A percentile compares a stretch with the other conserved stretches of the same genome.
Evolutionary conservation across 2,888 invertebrate genomes (phyloP).

Genomic region (Neoscelio sp.): DNA sequence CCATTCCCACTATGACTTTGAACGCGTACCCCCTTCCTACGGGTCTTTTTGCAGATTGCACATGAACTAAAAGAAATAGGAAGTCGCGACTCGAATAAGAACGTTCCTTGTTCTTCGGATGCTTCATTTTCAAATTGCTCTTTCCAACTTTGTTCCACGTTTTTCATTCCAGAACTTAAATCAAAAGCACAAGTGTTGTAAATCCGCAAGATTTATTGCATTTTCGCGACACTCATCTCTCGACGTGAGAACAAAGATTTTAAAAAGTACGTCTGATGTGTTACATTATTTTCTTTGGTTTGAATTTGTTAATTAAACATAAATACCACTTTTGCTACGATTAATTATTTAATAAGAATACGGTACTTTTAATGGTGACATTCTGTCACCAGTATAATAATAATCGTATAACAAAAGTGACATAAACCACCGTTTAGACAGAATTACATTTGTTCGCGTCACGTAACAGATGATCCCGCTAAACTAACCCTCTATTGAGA

Average conservation of each 20-base stretch:
- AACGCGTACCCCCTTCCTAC: not conserved
- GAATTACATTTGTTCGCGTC: slow-evolving; percentile 34
- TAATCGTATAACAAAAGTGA: slow-evolving; percentile 22
- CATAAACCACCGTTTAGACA: slow-evolving; percentile 19
- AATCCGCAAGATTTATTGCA: slow-evolving; percentile 41
- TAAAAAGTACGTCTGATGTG: too few species aligned
- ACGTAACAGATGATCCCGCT: slow-evolving; percentile 41
- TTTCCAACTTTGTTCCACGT: slow-evolving; percentile 38
- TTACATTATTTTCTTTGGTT: too few species aligned
- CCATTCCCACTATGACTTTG: slow-evolving; percentile 47
- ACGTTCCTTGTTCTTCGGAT: slow-evolving; percentile 14
- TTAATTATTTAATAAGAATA: slow-evolving; percentile 7
- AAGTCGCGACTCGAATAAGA: slow-evolving; percentile 26
- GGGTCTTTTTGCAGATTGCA: slow-evolving; percentile 47
- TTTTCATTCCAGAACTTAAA: slow-evolving; percentile 37
- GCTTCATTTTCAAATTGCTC: slow-evolving; percentile 56
- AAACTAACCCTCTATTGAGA: slow-evolving; percentile 21
- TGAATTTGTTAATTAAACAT: too few species aligned
- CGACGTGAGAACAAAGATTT: slow-evolving; percentile 5
- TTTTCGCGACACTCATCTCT: slow-evolving; percentile 11
- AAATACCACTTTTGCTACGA: too few species aligned
- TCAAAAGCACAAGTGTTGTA: slow-evolving; percentile 47
- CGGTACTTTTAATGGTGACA: slow-evolving; percentile 8
- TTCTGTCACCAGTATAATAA: too few species aligned
- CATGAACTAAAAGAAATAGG: slow-evolving; percentile 32